Conservation (phyloP, 2,797 vertebrate genomes). For the Leucoraja ocellata region DNA sequence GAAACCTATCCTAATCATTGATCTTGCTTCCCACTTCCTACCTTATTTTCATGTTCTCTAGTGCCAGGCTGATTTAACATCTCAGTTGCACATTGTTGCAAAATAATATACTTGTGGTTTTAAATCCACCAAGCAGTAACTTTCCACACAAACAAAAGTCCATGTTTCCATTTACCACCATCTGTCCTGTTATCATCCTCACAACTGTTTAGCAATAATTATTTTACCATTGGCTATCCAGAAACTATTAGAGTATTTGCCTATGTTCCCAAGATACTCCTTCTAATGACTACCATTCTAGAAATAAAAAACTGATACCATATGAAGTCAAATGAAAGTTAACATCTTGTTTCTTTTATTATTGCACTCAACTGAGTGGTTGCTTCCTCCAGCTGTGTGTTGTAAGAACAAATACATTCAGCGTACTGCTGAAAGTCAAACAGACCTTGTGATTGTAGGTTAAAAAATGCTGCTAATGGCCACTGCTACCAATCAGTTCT, state of each 20-base stretch:
- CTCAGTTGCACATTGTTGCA: neutral
- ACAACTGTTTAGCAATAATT: constrained; percentile 11
- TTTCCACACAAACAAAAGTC: neutral
- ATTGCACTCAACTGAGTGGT: neutral
- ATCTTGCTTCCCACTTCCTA: neutral
- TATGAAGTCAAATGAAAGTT: neutral
- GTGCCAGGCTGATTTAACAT: neutral
- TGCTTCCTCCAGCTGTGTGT: neutral
- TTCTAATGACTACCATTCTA: neutral
- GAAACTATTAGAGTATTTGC: neutral
- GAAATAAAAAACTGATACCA: neutral
- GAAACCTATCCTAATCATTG: neutral
- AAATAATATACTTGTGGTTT: neutral
- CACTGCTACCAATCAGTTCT: neutral
- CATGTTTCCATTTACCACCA: neutral
- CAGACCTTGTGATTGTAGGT: constrained; percentile 9
- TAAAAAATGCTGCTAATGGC: neutral
- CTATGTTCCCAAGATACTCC: neutral
- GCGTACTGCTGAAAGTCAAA: neutral
- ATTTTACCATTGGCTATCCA: neutral
- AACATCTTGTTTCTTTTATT: neutral
- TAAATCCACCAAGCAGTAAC: neutral
- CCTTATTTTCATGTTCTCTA: neutral
- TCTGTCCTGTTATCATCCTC: neutral
- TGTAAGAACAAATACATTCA: neutral